phyloP scores from a whole-genome alignment of 1,140 invertebrate genomes.

The Popillia japonica region DNA sequence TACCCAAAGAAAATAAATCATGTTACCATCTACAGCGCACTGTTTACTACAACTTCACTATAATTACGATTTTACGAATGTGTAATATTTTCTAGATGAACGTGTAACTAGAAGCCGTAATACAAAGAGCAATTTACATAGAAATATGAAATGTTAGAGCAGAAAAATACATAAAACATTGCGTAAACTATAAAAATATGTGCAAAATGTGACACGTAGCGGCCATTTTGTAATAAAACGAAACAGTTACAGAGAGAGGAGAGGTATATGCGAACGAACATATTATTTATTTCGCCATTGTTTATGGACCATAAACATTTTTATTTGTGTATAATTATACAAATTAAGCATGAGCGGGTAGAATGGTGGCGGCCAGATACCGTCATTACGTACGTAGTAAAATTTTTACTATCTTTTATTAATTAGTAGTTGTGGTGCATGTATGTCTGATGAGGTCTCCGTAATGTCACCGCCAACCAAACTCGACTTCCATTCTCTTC shows the following conservation, averaged over 20 bases:
- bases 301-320: conserved; percentile 37
- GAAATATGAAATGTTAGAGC: conserved; percentile 12
- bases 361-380: conserved; percentile 17
- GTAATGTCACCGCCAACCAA: not conserved
- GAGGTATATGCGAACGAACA: not conserved
- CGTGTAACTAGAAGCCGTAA: not conserved
- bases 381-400: conserved; percentile 26
- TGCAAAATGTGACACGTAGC: conserved; percentile 28
- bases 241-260: conserved; percentile 10
- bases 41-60: not conserved
- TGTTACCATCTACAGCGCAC: not conserved
- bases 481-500: not conserved
- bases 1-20: conserved; percentile 15
- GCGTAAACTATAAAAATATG: conserved; percentile 28
- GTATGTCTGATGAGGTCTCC: not conserved
- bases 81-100: not conserved
- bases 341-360: conserved; percentile 34
- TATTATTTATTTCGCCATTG: conserved; percentile 37
- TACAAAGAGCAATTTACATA: conserved; percentile 3
- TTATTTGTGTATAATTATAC: conserved; percentile 37
- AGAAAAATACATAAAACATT: conserved; percentile 23
- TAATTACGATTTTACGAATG: not conserved
- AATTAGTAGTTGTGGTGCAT: conserved; percentile 30
- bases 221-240: conserved; percentile 31
- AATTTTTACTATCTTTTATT: conserved; percentile 36